These are phyloP conservation scores for Tuberolachnus salignus DNA, from an alignment of 2,888 invertebrate species.

Conservation along the genomic window DNA sequence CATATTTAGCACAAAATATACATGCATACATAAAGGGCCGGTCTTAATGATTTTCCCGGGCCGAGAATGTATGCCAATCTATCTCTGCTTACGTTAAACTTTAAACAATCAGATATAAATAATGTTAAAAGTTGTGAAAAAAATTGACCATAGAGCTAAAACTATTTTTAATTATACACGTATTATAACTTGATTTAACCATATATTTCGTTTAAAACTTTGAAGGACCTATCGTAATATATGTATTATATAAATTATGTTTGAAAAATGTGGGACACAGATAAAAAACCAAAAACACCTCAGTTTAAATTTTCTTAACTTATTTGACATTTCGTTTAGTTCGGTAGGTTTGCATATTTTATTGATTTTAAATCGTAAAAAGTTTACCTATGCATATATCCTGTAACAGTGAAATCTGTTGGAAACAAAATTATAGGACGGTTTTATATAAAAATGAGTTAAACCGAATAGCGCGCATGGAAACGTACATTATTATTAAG, in stretches of 20 bases:
- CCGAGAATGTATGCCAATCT: too few relatives aligned
- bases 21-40: too few relatives aligned
- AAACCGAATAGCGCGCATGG: neutral
- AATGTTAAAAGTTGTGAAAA: too few relatives aligned
- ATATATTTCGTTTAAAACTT: neutral
- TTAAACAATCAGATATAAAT: too few relatives aligned
- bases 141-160: too few relatives aligned
- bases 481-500: conserved; percentile 17
- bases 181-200: too few relatives aligned
- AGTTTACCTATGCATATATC: neutral
- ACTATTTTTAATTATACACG: too few relatives aligned
- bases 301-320: neutral
- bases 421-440: neutral
- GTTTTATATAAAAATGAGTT: neutral
- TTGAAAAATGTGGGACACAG: neutral
- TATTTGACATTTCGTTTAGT: neutral
- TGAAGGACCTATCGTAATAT: neutral
- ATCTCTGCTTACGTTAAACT: too few relatives aligned
- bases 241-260: neutral
- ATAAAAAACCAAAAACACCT: neutral
- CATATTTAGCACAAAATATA: too few relatives aligned
- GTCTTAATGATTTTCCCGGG: too few relatives aligned
- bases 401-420: neutral
- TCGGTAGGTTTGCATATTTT: too few relatives aligned
- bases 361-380: too few relatives aligned